Evolutionary conservation across 2,797 vertebrate genomes (phyloP).

Genomic region (Melanitta fusca): DNA sequence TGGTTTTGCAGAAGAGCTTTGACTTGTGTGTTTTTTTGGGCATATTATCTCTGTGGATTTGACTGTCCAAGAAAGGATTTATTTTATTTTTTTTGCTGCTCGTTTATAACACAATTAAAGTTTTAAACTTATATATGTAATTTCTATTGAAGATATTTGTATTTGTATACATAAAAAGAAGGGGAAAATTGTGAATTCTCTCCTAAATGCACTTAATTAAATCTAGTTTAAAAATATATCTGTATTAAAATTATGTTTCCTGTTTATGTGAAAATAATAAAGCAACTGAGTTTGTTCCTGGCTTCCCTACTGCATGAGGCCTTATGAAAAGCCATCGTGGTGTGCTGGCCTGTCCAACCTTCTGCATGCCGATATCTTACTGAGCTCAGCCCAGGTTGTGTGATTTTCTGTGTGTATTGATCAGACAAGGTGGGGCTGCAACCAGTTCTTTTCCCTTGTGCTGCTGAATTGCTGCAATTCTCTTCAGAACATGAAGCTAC

Average conservation of each 20-base stretch:
- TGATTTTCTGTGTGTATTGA: no score
- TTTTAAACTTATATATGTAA: neutral
- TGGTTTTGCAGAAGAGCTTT: conserved; percentile 5
- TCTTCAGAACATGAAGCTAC: neutral
- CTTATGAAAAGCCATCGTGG: neutral
- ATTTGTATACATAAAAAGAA: neutral
- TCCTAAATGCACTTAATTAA: conserved; percentile 14
- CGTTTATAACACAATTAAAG: neutral
- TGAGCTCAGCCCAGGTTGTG: neutral
- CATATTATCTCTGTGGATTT: neutral
- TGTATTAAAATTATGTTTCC: conserved; percentile 8
- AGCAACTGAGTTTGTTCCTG: neutral
- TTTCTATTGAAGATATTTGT: neutral
- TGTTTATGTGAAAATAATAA: conserved; percentile 55
- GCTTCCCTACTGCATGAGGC: neutral
- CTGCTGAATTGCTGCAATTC: neutral
- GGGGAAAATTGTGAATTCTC: neutral
- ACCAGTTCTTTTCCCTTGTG: neutral
- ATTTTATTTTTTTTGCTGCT: neutral
- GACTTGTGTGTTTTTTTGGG: neutral
- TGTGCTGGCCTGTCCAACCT: neutral
- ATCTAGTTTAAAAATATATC: conserved; percentile 7
- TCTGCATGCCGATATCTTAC: rapidly evolving
- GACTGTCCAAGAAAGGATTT: rapidly evolving
- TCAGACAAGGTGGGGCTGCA: neutral